Evolutionary conservation across 2,888 invertebrate species (phyloP).

Genomic region (Cyclophora punctaria): DNA sequence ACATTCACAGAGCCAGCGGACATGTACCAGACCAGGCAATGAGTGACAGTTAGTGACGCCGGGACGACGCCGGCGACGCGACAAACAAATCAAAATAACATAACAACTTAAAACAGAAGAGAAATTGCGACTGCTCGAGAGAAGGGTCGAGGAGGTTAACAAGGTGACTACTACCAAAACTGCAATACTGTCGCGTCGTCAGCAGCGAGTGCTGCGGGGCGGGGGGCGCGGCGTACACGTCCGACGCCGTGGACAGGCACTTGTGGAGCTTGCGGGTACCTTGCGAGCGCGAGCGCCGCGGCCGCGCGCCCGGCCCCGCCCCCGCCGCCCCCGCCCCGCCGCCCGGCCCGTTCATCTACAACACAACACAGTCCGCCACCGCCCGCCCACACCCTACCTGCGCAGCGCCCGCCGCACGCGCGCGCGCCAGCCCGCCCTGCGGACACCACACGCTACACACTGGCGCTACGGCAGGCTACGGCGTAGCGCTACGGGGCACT

Average conservation of each 20-base stretch:
- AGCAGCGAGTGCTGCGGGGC: slow-evolving; percentile 80
- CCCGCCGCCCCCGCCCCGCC: slow-evolving; percentile 36
- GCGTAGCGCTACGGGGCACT: neutral
- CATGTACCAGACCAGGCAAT: neutral
- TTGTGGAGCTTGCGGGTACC: slow-evolving; percentile 95
- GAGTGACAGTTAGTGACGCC: slow-evolving; percentile 3
- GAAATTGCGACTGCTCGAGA: slow-evolving; percentile 67
- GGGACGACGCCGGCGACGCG: slow-evolving; percentile 5
- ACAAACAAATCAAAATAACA: slow-evolving; percentile 12
- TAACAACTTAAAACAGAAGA: slow-evolving; percentile 34
- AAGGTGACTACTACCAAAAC: slow-evolving; percentile 93
- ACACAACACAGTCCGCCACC: slow-evolving; percentile 25
- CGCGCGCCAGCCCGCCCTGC: slow-evolving; percentile 10
- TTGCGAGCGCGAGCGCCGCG: slow-evolving; percentile 94
- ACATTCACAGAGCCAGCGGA: neutral
- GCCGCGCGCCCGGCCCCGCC: slow-evolving; percentile 41
- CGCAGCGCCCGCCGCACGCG: slow-evolving; percentile 17
- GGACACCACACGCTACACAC: slow-evolving; percentile 14
- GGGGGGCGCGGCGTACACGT: slow-evolving; percentile 80
- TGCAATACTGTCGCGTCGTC: slow-evolving; percentile 94
- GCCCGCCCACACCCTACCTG: slow-evolving; percentile 27
- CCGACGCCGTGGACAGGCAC: slow-evolving; percentile 92
- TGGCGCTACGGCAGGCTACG: neutral
- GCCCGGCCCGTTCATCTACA: slow-evolving; percentile 44
- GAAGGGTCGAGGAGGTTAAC: slow-evolving; percentile 42